Evolutionary conservation across 2,888 invertebrate genomes (phyloP).

Genomic region (Adela reaumurella): DNA sequence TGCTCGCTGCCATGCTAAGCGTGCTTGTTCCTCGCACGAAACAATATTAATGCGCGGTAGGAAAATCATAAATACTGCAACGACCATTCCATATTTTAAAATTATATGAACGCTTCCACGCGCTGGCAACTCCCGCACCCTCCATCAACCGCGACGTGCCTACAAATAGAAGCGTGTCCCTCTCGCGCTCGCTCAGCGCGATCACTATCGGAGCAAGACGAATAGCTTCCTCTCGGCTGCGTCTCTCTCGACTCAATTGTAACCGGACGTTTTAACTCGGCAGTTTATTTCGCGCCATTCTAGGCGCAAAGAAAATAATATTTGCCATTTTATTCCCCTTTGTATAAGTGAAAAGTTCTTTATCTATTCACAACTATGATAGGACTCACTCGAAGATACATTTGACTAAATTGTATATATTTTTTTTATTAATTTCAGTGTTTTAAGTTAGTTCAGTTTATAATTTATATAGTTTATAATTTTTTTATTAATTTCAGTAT

Average conservation of each 20-base stretch:
- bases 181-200: constrained; percentile 20
- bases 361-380: too few species aligned
- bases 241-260: not conserved
- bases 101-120: not conserved
- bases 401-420: too few species aligned
- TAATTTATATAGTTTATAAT: too few species aligned
- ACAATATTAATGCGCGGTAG: not conserved
- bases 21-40: not conserved
- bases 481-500: too few species aligned
- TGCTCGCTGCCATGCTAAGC: too few species aligned
- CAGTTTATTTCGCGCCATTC: not conserved
- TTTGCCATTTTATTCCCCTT: not conserved
- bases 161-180: constrained; percentile 12
- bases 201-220: constrained; percentile 35
- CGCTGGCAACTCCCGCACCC: not conserved
- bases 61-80: not conserved
- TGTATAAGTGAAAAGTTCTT: not conserved
- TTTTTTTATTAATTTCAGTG: too few species aligned
- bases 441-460: too few species aligned
- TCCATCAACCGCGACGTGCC: not conserved
- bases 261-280: constrained; percentile 1
- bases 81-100: not conserved
- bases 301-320: not conserved
- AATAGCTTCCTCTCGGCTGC: constrained; percentile 14
- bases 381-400: too few species aligned